These are phyloP conservation scores for Microplitis manilae DNA, from an alignment of 2,888 invertebrate genomes.

Conservation along the genomic window DNA sequence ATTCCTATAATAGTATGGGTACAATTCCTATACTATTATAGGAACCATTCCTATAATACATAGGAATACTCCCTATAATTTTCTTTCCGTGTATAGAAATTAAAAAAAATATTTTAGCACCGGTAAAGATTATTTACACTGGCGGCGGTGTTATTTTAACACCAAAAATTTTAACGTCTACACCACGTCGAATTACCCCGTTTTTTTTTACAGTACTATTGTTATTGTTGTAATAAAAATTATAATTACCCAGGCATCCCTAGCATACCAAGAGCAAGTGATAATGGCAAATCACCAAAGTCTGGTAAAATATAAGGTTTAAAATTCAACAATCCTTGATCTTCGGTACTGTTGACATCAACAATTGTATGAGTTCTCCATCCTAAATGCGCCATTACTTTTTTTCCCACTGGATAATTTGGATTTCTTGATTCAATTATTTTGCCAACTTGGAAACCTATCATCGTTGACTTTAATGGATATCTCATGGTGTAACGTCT, in stretches of 20 bases:
- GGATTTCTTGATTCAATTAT: constrained; percentile 79
- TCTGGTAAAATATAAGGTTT: constrained; percentile 74
- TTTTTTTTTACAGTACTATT: background rate
- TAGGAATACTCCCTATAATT: too few species aligned
- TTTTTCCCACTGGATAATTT: constrained; percentile 78
- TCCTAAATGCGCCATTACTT: constrained; percentile 78
- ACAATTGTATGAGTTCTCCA: constrained; percentile 79
- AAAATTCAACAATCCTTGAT: rapidly evolving
- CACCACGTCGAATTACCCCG: too few species aligned
- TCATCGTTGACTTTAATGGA: constrained; percentile 78
- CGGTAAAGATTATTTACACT: too few species aligned
- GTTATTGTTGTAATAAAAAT: background rate
- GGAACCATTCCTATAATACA: too few species aligned
- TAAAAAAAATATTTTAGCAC: too few species aligned
- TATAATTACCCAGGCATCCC: constrained; percentile 82
- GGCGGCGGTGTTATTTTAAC: too few species aligned
- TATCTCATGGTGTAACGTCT: constrained; percentile 74
- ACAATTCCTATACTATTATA: too few species aligned
- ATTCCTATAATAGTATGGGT: too few species aligned
- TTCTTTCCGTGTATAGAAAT: too few species aligned
- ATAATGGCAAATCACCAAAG: constrained; percentile 75
- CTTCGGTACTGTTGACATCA: constrained; percentile 53
- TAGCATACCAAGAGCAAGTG: constrained; percentile 78
- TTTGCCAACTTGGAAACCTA: constrained; percentile 81
- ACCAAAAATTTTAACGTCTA: too few species aligned